Conservation (phyloP, 2,888 invertebrate genomes). For the Aplocera efformata region DNA sequence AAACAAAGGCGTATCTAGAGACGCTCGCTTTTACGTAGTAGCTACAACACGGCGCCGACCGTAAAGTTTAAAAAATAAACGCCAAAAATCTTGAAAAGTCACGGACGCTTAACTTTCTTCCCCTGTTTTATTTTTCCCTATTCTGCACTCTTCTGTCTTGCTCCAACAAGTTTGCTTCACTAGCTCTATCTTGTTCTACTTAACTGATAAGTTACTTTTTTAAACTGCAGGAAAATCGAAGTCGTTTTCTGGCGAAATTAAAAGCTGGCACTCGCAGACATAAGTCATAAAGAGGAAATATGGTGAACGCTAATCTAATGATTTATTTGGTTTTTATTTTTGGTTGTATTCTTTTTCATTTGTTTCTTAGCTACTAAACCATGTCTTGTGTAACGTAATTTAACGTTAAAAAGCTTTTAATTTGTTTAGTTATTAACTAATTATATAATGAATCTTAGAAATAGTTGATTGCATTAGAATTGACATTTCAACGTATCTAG, state of each 20-base stretch:
- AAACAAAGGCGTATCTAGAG: constrained; percentile 68
- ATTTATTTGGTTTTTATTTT: constrained; percentile 37
- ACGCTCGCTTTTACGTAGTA: constrained; percentile 65
- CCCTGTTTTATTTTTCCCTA: constrained; percentile 80
- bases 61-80: constrained; percentile 78
- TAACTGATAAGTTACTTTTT: constrained; percentile 79
- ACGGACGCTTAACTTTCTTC: constrained; percentile 81
- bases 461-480: too few relatives aligned
- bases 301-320: constrained; percentile 57
- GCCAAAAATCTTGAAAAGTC: constrained; percentile 79
- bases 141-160: constrained; percentile 48
- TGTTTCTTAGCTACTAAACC: too few relatives aligned
- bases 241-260: constrained; percentile 72
- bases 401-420: too few relatives aligned
- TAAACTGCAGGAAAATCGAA: constrained; percentile 77
- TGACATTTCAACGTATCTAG: too few relatives aligned
- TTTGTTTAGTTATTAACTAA: too few relatives aligned
- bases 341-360: too few relatives aligned
- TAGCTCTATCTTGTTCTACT: constrained; percentile 55
- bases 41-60: constrained; percentile 51
- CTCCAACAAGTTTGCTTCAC: constrained; percentile 28
- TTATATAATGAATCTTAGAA: too few relatives aligned
- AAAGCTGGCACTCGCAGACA: constrained; percentile 74
- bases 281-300: constrained; percentile 75
- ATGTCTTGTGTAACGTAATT: too few relatives aligned